Percentiles rank a stretch among this genome's conserved stretches.
These are phyloP conservation scores for Myrmophylax atrothorax DNA, from an alignment of 2,113 vertebrate species.

Conservation along the genomic window DNA sequence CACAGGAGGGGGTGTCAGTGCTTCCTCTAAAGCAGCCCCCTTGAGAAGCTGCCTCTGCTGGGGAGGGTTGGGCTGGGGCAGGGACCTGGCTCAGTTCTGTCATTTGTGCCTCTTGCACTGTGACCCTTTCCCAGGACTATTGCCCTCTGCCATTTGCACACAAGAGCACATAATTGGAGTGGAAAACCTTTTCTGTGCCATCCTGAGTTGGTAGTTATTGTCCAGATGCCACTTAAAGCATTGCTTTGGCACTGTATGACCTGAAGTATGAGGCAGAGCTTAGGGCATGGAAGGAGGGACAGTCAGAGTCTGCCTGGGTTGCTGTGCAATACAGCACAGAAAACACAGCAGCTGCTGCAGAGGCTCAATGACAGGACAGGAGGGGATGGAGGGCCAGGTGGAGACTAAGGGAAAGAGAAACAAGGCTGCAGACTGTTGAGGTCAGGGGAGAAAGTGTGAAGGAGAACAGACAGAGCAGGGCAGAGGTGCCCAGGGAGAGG, in stretches of 20 bases:
- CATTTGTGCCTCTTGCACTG: not conserved
- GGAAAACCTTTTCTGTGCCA: not conserved
- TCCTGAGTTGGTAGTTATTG: not conserved
- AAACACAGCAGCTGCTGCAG: not conserved
- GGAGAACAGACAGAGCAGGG: not conserved
- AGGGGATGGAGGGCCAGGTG: not conserved
- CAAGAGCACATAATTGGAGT: not conserved
- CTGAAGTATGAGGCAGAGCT: not conserved
- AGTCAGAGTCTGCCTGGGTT: not conserved
- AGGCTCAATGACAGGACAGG: not conserved
- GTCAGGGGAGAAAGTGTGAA: not conserved
- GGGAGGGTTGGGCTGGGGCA: not conserved
- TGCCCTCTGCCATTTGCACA: not conserved
- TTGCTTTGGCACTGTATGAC: not conserved
- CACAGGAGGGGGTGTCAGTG: accelerated
- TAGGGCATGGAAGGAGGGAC: not conserved
- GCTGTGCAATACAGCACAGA: not conserved
- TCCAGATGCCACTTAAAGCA: not conserved
- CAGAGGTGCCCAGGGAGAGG: not conserved
- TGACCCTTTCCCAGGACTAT: not conserved
- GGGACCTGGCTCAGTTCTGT: not conserved
- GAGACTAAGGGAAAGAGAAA: not conserved
- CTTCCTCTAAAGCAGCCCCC: not conserved
- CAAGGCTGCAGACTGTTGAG: not conserved
- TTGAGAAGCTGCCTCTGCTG: not conserved